phyloP scores from a whole-genome alignment of 2,888 invertebrate genomes.

The Macrostomum cliftonense region DNA sequence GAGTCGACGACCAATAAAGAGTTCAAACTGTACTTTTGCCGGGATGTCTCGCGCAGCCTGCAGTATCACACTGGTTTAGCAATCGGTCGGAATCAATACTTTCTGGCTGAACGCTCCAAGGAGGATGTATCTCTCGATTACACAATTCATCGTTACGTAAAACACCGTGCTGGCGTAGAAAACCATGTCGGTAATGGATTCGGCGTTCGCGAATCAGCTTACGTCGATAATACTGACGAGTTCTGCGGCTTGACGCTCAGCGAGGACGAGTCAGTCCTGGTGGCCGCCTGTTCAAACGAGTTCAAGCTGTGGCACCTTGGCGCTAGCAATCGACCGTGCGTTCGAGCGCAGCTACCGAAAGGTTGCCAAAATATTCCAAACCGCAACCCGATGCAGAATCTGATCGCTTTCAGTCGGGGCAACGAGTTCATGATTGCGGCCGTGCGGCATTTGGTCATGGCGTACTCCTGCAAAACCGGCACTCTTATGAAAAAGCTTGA shows the following conservation, averaged over 20 bases:
- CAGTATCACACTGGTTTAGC: no score
- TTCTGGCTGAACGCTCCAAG: no score
- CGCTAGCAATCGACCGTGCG: slow-evolving; percentile 17
- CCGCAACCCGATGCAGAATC: slow-evolving; percentile 69
- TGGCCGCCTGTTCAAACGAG: slow-evolving; percentile 45
- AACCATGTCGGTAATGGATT: no score
- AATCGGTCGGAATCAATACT: no score
- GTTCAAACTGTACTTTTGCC: no score
- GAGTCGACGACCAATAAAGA: no score
- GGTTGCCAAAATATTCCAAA: slow-evolving; percentile 80
- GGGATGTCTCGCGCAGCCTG: no score
- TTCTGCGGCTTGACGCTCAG: slow-evolving; percentile 51
- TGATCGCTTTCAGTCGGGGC: slow-evolving; percentile 71
- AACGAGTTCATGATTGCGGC: slow-evolving; percentile 82
- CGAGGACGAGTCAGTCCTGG: slow-evolving; percentile 56
- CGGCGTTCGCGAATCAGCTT: no score
- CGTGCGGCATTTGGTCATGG: slow-evolving; percentile 74
- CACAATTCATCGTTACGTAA: no score
- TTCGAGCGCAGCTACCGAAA: slow-evolving; percentile 19
- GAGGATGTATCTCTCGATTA: no score
- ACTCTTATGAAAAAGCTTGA: slow-evolving; percentile 67
- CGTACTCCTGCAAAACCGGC: slow-evolving; percentile 65
- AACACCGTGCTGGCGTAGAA: no score
- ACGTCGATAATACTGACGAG: slow-evolving; percentile 24
- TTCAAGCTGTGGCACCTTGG: slow-evolving; percentile 38